Evolutionary conservation across 2,888 invertebrate genomes (phyloP).

Genomic region (Drosophila mayaguana): DNA sequence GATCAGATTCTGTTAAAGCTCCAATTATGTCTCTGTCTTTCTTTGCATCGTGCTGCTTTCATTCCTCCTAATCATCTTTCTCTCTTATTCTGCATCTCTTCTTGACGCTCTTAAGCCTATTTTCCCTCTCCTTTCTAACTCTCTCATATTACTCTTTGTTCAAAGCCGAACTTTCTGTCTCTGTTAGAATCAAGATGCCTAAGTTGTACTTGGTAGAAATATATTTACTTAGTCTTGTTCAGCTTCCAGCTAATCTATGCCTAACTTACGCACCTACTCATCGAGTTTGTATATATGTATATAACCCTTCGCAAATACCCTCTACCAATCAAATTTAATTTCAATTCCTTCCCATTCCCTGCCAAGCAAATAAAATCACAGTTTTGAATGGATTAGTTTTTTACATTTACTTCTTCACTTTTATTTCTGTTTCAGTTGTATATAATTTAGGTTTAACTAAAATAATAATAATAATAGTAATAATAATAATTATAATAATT

Average conservation of each 20-base stretch:
- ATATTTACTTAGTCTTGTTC: no score
- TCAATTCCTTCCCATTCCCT: neutral
- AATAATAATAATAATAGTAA: slow-evolving; percentile 50
- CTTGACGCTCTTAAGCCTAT: neutral
- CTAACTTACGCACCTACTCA: no score
- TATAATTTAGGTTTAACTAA: slow-evolving; percentile 74
- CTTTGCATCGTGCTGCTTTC: no score
- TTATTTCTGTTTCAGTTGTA: slow-evolving; percentile 58
- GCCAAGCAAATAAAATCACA: slow-evolving; percentile 15
- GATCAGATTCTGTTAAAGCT: neutral
- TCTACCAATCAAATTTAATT: neutral
- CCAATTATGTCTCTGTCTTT: neutral
- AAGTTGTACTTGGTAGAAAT: no score
- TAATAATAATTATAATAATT: slow-evolving; percentile 12
- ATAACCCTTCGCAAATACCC: no score
- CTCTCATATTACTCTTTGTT: neutral
- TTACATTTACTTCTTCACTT: slow-evolving; percentile 71
- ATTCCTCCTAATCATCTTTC: neutral
- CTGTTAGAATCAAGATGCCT: no score
- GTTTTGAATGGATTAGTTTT: slow-evolving; percentile 32
- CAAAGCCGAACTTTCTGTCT: no score
- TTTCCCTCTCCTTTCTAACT: neutral
- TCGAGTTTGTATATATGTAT: no score
- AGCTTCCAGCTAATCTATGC: no score
- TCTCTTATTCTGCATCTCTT: neutral